A percentile compares a stretch with the other conserved stretches of the same genome.
phyloP scores from a whole-genome alignment of 2,888 invertebrate genomes.

The Metalampra italica region DNA sequence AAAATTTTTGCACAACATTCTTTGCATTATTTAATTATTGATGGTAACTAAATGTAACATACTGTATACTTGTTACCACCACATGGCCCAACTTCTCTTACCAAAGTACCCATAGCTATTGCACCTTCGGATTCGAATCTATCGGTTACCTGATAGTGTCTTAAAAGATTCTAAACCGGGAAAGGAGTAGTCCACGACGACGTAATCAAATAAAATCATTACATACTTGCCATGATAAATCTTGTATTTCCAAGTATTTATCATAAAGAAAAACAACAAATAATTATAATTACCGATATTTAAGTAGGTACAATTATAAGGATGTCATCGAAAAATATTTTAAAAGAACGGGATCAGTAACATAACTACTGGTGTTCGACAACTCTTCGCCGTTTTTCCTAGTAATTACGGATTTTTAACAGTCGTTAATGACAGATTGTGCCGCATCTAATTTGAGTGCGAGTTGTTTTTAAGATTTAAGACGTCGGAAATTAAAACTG shows the following conservation, averaged over 20 bases:
- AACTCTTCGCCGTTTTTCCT: not conserved
- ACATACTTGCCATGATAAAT: too few species aligned
- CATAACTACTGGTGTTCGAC: not conserved
- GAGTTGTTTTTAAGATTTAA: slow-evolving; percentile 23
- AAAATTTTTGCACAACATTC: too few species aligned
- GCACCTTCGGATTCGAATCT: not conserved
- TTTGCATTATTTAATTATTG: too few species aligned
- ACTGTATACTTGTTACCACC: slow-evolving; percentile 1
- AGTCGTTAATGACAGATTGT: not conserved
- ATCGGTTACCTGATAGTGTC: too few species aligned
- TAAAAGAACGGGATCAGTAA: not conserved
- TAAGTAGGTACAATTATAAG: too few species aligned
- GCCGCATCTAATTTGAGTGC: slow-evolving; percentile 14
- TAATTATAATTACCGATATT: too few species aligned
- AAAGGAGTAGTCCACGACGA: too few species aligned
- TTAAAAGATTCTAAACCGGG: too few species aligned
- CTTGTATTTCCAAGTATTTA: too few species aligned
- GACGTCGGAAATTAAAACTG: slow-evolving; percentile 59
- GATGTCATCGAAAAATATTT: not conserved
- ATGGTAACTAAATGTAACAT: too few species aligned
- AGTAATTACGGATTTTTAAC: slow-evolving; percentile 7
- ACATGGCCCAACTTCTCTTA: not conserved
- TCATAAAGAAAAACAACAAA: too few species aligned
- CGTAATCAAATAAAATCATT: too few species aligned
- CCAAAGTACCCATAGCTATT: not conserved